Conservation (phyloP, 1,140 invertebrate species). For the Drosophila hydei region DNA sequence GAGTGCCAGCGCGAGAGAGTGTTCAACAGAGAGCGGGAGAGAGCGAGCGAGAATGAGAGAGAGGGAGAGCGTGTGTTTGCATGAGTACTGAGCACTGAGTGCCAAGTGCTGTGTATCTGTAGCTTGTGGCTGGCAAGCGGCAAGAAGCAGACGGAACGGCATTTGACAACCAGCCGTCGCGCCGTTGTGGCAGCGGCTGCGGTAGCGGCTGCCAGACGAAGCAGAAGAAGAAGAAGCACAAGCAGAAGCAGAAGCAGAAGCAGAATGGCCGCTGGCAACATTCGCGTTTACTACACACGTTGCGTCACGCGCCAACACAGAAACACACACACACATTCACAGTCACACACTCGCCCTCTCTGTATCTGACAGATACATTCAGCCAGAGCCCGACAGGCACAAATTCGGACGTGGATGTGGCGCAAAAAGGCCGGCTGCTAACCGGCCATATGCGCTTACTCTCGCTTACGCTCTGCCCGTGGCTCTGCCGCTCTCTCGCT, state of each 20-base stretch:
- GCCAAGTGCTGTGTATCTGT: slow-evolving; percentile 56
- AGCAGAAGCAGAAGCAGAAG: slow-evolving; percentile 13
- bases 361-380: slow-evolving; percentile 53
- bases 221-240: slow-evolving; percentile 63
- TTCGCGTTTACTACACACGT: slow-evolving; percentile 56
- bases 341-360: slow-evolving; percentile 27
- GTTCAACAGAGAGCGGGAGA: slow-evolving; percentile 5
- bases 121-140: slow-evolving; percentile 58
- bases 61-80: background rate
- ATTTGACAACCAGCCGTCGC: background rate
- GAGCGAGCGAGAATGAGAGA: slow-evolving; percentile 7
- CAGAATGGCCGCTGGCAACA: slow-evolving; percentile 35
- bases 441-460: slow-evolving; percentile 21
- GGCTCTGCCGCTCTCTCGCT: slow-evolving; percentile 14
- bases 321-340: slow-evolving; percentile 4
- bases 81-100: slow-evolving; percentile 28
- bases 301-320: slow-evolving; percentile 67
- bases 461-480: background rate
- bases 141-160: slow-evolving; percentile 58
- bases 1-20: slow-evolving; percentile 13
- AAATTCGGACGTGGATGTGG: slow-evolving; percentile 38
- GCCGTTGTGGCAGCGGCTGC: slow-evolving; percentile 30
- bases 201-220: slow-evolving; percentile 20
- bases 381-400: slow-evolving; percentile 25
- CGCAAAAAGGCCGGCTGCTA: slow-evolving; percentile 68